Evolutionary conservation across 2,888 invertebrate species (phyloP).

Genomic region (Willowsia nigromaculata): DNA sequence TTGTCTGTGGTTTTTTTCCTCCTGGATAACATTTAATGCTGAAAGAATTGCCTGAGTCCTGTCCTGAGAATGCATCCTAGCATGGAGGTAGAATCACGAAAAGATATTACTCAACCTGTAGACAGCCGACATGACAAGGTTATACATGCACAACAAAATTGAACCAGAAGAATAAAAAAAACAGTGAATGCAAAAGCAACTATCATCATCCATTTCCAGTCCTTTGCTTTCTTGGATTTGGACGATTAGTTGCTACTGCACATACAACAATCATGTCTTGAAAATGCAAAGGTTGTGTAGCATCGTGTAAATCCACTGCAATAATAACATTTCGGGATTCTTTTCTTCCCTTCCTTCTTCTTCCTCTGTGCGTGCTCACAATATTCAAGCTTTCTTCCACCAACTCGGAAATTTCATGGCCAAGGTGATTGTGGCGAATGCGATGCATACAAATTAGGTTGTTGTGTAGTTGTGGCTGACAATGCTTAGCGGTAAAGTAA

Average conservation of each 20-base stretch:
- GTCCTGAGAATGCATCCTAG: constrained; percentile 18
- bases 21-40: background rate
- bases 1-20: background rate
- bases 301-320: background rate
- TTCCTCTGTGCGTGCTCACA: background rate
- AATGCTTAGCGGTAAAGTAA: constrained; percentile 19
- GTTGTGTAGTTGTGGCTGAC: constrained; percentile 24
- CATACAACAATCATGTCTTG: background rate
- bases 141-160: constrained; percentile 1
- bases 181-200: background rate
- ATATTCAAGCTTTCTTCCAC: background rate
- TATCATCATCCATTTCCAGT: background rate
- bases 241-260: constrained; percentile 42
- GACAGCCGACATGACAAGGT: constrained; percentile 64
- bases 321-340: background rate
- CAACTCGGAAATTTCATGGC: constrained; percentile 61
- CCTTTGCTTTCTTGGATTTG: background rate
- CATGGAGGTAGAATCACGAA: constrained; percentile 60
- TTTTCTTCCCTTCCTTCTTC: background rate
- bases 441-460: constrained; percentile 71
- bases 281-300: constrained; percentile 12
- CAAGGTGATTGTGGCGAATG: constrained; percentile 67
- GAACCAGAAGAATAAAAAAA: background rate
- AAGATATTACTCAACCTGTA: constrained; percentile 65
- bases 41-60: background rate